A percentile compares a stretch with the other conserved stretches of the same genome.
These are phyloP conservation scores for Punctoribates punctum DNA, from an alignment of 2,888 invertebrate species.

Conservation along the genomic window DNA sequence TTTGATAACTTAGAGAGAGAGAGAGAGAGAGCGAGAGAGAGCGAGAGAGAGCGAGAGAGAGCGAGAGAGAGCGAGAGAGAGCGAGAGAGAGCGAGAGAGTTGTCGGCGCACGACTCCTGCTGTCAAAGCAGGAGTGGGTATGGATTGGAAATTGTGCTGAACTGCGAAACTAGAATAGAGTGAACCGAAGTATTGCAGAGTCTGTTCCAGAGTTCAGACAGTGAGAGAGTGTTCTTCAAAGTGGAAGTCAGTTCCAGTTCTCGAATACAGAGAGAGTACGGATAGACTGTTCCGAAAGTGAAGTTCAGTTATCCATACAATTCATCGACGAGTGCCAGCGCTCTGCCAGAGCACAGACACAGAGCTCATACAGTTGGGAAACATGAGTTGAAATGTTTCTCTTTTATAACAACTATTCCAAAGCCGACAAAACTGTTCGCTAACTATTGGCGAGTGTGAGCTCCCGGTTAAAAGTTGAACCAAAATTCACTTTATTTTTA, in stretches of 20 bases:
- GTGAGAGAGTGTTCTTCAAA: constrained; percentile 5
- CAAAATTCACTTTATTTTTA: neutral
- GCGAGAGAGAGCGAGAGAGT: neutral
- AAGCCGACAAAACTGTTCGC: constrained; percentile 2
- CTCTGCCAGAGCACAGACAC: too few relatives aligned
- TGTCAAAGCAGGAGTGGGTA: neutral
- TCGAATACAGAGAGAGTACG: neutral
- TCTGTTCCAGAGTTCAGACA: neutral
- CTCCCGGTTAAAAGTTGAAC: neutral
- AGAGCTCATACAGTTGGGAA: neutral
- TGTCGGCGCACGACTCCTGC: neutral
- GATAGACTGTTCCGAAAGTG: too few relatives aligned
- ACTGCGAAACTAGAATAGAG: constrained; percentile 6
- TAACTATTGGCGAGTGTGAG: neutral
- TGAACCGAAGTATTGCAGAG: neutral
- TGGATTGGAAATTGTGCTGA: constrained; percentile 7
- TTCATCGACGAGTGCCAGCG: too few relatives aligned
- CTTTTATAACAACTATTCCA: neutral
- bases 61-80: constrained; percentile 19
- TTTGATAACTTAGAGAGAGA: neutral
- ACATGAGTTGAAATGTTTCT: constrained; percentile 26
- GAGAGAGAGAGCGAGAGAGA: neutral
- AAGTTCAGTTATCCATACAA: too few relatives aligned
- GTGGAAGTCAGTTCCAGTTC: neutral
- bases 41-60: too few relatives aligned